phyloP scores from a whole-genome alignment of 1,140 invertebrate genomes.

The Lepidurus couesii region DNA sequence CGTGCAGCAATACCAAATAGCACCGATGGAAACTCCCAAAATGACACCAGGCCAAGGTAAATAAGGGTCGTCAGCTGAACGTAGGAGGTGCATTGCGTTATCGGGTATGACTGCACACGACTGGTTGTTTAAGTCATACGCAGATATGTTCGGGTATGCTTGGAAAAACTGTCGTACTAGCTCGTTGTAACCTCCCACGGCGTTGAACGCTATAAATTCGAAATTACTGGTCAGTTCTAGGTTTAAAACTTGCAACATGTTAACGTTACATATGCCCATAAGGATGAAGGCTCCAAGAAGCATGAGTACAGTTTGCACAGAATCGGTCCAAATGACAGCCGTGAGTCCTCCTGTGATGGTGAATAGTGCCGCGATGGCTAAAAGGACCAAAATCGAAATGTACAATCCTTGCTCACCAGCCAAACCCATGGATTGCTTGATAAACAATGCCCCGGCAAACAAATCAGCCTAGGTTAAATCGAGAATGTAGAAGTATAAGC shows the following conservation, averaged over 20 bases:
- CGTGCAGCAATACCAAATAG: slow-evolving; percentile 56
- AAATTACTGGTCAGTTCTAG: slow-evolving; percentile 30
- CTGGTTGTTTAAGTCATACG: slow-evolving; percentile 38
- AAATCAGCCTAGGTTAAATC: slow-evolving; percentile 47
- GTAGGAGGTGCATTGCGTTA: slow-evolving; percentile 52
- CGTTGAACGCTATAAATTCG: slow-evolving; percentile 46
- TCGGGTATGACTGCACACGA: slow-evolving; percentile 44
- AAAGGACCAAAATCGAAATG: slow-evolving; percentile 47
- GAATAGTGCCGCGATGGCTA: slow-evolving; percentile 50
- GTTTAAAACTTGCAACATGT: slow-evolving; percentile 5
- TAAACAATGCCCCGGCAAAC: slow-evolving; percentile 53
- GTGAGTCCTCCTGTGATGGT: slow-evolving; percentile 51
- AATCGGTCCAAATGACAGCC: slow-evolving; percentile 57
- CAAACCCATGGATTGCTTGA: slow-evolving; percentile 47
- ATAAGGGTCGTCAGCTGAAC: slow-evolving; percentile 45
- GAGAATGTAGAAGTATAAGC: not conserved
- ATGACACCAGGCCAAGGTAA: slow-evolving; percentile 53
- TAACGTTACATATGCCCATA: slow-evolving; percentile 48
- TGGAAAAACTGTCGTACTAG: slow-evolving; percentile 46
- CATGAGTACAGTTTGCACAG: slow-evolving; percentile 56
- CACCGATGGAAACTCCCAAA: slow-evolving; percentile 49
- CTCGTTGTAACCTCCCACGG: slow-evolving; percentile 49
- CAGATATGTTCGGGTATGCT: slow-evolving; percentile 41
- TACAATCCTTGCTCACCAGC: slow-evolving; percentile 46
- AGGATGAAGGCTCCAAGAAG: slow-evolving; percentile 52